phyloP scores from a whole-genome alignment of 1,140 invertebrate species.

The Trypoxylus dichotomus region DNA sequence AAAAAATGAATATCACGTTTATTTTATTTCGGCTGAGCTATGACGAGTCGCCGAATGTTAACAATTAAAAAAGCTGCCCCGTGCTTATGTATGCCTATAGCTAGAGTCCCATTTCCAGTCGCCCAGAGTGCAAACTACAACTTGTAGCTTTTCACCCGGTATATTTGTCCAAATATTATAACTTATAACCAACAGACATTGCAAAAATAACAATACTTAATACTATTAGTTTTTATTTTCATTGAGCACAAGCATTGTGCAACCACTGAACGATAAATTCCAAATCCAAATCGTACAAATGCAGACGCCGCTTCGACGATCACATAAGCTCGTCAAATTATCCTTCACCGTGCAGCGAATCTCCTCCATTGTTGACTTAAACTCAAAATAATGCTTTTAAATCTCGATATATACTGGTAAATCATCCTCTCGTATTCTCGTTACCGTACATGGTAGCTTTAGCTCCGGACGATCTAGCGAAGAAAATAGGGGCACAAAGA shows the following conservation, averaged over 20 bases:
- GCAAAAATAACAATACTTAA: too few species aligned
- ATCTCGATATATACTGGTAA: slow-evolving; percentile 18
- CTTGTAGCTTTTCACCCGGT: too few species aligned
- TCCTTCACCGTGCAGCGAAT: neutral
- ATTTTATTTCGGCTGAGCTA: too few species aligned
- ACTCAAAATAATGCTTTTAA: slow-evolving; percentile 25
- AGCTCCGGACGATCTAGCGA: neutral
- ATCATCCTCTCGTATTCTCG: slow-evolving; percentile 18
- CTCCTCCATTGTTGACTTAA: slow-evolving; percentile 4
- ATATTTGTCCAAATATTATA: too few species aligned
- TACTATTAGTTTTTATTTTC: neutral
- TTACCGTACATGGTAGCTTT: neutral
- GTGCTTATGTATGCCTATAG: too few species aligned
- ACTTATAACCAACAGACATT: too few species aligned
- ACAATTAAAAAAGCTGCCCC: too few species aligned
- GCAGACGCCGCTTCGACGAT: neutral
- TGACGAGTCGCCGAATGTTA: too few species aligned
- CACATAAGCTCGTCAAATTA: neutral
- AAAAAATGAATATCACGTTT: too few species aligned
- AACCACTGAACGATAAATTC: neutral
- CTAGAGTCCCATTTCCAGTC: too few species aligned
- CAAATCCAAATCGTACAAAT: neutral
- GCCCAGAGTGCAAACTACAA: too few species aligned
- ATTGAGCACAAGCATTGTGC: neutral
- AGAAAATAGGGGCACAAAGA: neutral